phyloP scores from a whole-genome alignment of 2,113 vertebrate species.

The Hystrix brachyura region DNA sequence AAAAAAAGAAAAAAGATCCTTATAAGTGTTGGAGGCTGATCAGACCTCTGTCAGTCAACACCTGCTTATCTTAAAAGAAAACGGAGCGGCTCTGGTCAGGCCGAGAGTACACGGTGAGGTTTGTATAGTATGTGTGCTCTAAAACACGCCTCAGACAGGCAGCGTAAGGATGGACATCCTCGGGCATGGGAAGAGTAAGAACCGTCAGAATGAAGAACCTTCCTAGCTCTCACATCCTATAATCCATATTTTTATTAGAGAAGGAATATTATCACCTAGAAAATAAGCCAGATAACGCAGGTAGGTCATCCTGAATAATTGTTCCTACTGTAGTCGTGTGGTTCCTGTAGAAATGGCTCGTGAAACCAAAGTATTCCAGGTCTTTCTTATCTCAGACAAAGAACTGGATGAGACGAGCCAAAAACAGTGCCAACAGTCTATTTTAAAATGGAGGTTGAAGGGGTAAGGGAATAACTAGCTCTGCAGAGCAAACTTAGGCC shows the following conservation, averaged over 20 bases:
- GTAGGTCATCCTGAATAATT: neutral
- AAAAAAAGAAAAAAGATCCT: neutral
- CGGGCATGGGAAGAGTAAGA: neutral
- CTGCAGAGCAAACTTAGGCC: too few relatives aligned
- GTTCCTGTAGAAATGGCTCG: too few relatives aligned
- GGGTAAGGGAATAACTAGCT: too few relatives aligned
- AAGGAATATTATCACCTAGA: neutral
- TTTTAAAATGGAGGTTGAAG: too few relatives aligned
- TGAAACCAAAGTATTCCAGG: too few relatives aligned
- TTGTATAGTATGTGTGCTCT: neutral
- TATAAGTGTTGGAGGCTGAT: neutral
- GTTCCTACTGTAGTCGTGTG: neutral
- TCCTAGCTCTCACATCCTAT: neutral
- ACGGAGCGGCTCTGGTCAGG: neutral
- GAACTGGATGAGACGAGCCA: too few relatives aligned
- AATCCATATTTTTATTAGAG: neutral
- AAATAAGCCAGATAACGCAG: neutral
- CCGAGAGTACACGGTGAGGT: neutral
- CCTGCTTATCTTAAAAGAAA: neutral
- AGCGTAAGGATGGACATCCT: neutral
- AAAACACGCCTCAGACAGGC: neutral
- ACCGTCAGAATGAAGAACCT: neutral
- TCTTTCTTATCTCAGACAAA: too few relatives aligned
- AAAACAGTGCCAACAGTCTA: too few relatives aligned
- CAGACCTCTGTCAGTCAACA: neutral